Evolutionary conservation across 2,113 vertebrate genomes (phyloP).

Genomic region (Menidia beryllina): DNA sequence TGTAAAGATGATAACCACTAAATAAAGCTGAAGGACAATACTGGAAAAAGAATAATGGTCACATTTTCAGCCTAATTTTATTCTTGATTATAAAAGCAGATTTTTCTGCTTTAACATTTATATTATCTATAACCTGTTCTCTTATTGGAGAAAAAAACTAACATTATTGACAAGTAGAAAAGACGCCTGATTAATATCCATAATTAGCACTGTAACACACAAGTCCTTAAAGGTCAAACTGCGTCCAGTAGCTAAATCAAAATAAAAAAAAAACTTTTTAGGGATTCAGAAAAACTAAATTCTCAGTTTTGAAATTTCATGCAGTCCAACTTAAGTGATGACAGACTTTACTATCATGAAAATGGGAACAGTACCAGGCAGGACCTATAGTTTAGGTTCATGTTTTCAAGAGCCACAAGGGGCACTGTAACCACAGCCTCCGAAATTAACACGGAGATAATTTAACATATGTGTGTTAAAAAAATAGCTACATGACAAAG

Average conservation of each 20-base stretch:
- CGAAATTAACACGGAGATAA: neutral
- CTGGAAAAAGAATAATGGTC: neutral
- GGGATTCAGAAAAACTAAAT: neutral
- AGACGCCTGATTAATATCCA: neutral
- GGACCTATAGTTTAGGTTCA: neutral
- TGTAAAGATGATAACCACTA: neutral
- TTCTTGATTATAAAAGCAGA: neutral
- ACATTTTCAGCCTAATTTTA: neutral
- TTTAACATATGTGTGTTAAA: neutral
- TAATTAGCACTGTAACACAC: constrained; percentile 9
- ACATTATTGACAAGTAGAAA: neutral
- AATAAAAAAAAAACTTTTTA: neutral
- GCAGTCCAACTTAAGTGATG: neutral
- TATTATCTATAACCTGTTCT: neutral
- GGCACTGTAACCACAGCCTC: neutral
- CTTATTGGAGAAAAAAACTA: neutral
- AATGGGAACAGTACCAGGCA: neutral
- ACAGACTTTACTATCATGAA: neutral
- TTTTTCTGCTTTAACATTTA: neutral
- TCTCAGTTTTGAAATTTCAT: neutral
- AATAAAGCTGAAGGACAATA: neutral
- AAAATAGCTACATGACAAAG: neutral
- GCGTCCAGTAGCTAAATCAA: neutral
- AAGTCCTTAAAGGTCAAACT: neutral
- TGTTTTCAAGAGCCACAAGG: neutral